Evolutionary conservation across 1,140 invertebrate genomes (phyloP).

Genomic region (Heliconius eleuchia): DNA sequence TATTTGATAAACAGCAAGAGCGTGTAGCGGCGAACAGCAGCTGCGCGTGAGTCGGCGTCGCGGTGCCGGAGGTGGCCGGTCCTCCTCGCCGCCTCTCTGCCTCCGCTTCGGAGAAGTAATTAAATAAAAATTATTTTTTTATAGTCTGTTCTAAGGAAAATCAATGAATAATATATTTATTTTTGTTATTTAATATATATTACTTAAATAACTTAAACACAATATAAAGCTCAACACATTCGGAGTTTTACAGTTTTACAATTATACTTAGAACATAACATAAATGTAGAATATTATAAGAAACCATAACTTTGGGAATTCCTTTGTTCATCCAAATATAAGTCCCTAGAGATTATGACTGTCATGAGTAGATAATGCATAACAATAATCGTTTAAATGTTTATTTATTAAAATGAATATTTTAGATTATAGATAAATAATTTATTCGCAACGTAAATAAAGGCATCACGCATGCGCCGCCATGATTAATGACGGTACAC

Average conservation of each 20-base stretch:
- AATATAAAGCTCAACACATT: background rate
- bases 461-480: background rate
- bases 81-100: background rate
- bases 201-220: background rate
- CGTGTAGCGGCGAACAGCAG: background rate
- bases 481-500: slow-evolving; percentile 13
- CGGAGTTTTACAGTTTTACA: too few relatives aligned
- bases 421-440: slow-evolving; percentile 24
- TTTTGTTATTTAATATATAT: background rate
- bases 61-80: slow-evolving; percentile 52
- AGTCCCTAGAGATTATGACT: too few relatives aligned
- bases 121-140: background rate
- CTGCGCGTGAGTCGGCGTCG: background rate
- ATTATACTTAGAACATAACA: too few relatives aligned
- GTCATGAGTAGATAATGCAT: too few relatives aligned
- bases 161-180: too few relatives aligned
- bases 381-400: slow-evolving; percentile 8
- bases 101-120: slow-evolving; percentile 9
- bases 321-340: too few relatives aligned
- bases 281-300: too few relatives aligned
- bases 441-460: slow-evolving; percentile 25
- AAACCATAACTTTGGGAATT: too few relatives aligned
- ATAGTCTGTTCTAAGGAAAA: too few relatives aligned
- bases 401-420: slow-evolving; percentile 21
- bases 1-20: slow-evolving; percentile 46